A percentile compares a stretch with the other conserved stretches of the same genome.
These are phyloP conservation scores for Vespertilio murinus DNA, from an alignment of 2,797 vertebrate genomes.

Conservation along the genomic window DNA sequence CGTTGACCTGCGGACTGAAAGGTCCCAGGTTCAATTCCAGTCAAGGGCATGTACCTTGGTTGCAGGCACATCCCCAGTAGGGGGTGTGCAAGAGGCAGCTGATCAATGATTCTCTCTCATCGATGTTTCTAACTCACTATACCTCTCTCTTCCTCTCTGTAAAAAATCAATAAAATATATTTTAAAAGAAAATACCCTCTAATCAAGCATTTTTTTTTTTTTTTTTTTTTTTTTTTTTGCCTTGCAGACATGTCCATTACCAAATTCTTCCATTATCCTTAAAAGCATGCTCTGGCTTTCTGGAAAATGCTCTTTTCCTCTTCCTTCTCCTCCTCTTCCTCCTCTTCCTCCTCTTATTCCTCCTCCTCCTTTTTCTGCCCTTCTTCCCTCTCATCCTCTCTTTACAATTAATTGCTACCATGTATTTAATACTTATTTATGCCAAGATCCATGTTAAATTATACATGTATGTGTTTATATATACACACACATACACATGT, in stretches of 20 bases:
- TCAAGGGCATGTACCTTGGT: too few species aligned
- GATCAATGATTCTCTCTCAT: too few species aligned
- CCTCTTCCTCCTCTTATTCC: neutral
- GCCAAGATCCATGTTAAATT: neutral
- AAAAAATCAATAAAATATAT: too few species aligned
- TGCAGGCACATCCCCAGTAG: too few species aligned
- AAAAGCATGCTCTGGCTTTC: neutral
- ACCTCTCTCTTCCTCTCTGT: too few species aligned
- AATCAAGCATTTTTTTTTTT: slow-evolving; percentile 24
- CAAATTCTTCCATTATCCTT: neutral
- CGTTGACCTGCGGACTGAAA: too few species aligned
- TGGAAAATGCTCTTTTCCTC: neutral
- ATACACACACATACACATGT: neutral
- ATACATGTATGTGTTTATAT: neutral
- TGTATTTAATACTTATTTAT: neutral
- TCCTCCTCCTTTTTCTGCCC: neutral
- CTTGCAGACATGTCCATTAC: neutral
- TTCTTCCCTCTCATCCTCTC: neutral
- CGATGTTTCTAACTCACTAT: too few species aligned
- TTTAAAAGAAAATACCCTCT: neutral
- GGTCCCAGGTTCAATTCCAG: too few species aligned
- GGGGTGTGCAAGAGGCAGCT: too few species aligned
- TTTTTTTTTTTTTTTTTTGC: slow-evolving; percentile 28
- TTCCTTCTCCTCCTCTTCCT: neutral
- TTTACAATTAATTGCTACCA: neutral